phyloP scores from a whole-genome alignment of 2,888 invertebrate genomes.

The Ischnus inquisitorius region DNA sequence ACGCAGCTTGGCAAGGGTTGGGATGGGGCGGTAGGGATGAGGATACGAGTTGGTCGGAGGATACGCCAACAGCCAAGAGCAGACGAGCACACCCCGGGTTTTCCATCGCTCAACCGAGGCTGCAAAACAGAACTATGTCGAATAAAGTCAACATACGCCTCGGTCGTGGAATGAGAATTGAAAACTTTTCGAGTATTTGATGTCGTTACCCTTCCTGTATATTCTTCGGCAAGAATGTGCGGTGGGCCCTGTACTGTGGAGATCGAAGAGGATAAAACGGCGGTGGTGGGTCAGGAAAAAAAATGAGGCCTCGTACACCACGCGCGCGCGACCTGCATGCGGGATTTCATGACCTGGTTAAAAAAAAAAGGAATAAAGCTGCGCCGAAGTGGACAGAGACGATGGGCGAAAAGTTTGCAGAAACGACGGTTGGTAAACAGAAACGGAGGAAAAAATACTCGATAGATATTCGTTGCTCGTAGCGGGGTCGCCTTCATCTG shows the following conservation, averaged over 20 bases:
- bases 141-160: constrained; percentile 71
- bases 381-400: constrained; percentile 24
- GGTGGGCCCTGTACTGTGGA: constrained; percentile 28
- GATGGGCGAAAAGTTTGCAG: not conserved
- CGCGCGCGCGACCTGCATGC: constrained; percentile 56
- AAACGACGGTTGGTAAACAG: constrained; percentile 42
- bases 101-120: constrained; percentile 31
- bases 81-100: constrained; percentile 25
- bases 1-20: constrained; percentile 33
- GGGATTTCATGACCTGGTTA: constrained; percentile 66
- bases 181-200: constrained; percentile 68
- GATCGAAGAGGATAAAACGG: constrained; percentile 33
- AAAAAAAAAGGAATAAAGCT: constrained; percentile 19
- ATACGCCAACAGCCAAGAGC: constrained; percentile 14
- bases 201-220: constrained; percentile 49
- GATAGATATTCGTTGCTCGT: constrained; percentile 38
- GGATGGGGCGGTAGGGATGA: not conserved
- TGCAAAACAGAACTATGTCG: constrained; percentile 60
- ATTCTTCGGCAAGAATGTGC: constrained; percentile 57
- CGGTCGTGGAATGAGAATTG: constrained; percentile 64
- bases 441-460: constrained; percentile 37
- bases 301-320: constrained; percentile 1
- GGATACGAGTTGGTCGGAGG: constrained; percentile 9
- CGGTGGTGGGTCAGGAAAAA: constrained; percentile 33
- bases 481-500: constrained; percentile 16